Conservation (phyloP, 2,113 vertebrate species). For the Tragelaphus buxtoni region DNA sequence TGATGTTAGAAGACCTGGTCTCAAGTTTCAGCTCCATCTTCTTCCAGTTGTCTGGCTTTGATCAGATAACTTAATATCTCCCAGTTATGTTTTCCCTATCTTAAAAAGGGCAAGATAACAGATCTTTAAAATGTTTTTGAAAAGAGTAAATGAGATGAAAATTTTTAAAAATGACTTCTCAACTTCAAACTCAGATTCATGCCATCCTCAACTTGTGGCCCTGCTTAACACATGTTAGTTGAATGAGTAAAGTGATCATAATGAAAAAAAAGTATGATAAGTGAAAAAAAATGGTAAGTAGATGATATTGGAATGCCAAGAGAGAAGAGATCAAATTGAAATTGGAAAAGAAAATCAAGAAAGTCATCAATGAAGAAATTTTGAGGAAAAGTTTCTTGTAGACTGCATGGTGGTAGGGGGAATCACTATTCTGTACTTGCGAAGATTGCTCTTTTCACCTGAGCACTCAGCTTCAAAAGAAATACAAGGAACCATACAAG, state of each 20-base stretch:
- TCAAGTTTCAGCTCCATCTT: not conserved
- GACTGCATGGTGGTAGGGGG: not conserved
- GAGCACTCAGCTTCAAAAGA: not conserved
- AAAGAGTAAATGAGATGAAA: not conserved
- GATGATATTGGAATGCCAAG: not conserved
- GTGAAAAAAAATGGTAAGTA: not conserved
- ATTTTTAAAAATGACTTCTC: not conserved
- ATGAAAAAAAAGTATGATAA: not conserved
- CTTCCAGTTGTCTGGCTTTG: not conserved
- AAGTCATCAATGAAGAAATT: not conserved
- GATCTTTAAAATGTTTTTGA: not conserved
- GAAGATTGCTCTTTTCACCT: not conserved
- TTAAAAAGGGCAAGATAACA: not conserved
- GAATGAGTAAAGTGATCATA: not conserved
- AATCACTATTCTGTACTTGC: not conserved
- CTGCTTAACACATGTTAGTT: not conserved
- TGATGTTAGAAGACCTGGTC: not conserved
- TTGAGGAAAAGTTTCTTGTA: not conserved
- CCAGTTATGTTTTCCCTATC: not conserved
- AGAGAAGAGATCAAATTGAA: constrained; percentile 24
- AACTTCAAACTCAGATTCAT: not conserved
- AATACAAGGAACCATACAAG: not conserved
- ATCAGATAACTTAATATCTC: not conserved
- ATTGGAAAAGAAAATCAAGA: not conserved
- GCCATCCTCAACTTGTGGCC: not conserved